Percentiles rank a stretch among this genome's conserved stretches.
phyloP scores from a whole-genome alignment of 2,888 invertebrate species.

The Rhimphoctona megacephalus region DNA sequence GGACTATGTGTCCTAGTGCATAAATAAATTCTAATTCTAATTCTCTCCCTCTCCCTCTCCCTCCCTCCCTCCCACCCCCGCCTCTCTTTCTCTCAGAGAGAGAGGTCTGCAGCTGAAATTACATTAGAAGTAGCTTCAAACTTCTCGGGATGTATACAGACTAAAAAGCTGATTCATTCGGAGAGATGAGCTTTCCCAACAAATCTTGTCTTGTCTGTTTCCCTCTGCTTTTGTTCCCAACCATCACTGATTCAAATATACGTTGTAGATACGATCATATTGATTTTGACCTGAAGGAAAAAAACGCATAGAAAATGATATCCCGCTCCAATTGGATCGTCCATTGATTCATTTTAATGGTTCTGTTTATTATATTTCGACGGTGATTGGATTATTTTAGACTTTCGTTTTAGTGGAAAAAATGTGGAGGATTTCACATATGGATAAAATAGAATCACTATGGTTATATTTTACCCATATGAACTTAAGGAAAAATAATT shows the following conservation, averaged over 20 bases:
- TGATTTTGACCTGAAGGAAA: not conserved
- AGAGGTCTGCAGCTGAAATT: slow-evolving; percentile 77
- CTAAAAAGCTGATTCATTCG: slow-evolving; percentile 22
- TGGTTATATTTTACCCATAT: no score
- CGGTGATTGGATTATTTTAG: not conserved
- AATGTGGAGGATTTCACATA: not conserved
- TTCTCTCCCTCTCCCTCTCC: no score
- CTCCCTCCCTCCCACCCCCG: no score
- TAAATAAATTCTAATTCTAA: no score
- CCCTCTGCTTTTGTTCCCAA: not conserved
- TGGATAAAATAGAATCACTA: not conserved
- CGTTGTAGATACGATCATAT: not conserved
- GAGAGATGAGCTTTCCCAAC: slow-evolving; percentile 31
- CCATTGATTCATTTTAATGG: not conserved
- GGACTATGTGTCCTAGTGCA: no score
- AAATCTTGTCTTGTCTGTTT: slow-evolving; percentile 16
- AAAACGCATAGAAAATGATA: not conserved
- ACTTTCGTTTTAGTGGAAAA: not conserved
- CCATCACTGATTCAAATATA: not conserved
- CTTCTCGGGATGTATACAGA: slow-evolving; percentile 48
- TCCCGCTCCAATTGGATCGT: not conserved
- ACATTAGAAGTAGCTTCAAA: slow-evolving; percentile 74
- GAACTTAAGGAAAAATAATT: not conserved
- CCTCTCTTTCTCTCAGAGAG: slow-evolving; percentile 23
- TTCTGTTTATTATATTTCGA: not conserved